Percentiles rank a stretch among this genome's conserved stretches.
These are phyloP conservation scores for Acanthosoma haemorrhoidale DNA, from an alignment of 2,888 invertebrate genomes.

Conservation along the genomic window DNA sequence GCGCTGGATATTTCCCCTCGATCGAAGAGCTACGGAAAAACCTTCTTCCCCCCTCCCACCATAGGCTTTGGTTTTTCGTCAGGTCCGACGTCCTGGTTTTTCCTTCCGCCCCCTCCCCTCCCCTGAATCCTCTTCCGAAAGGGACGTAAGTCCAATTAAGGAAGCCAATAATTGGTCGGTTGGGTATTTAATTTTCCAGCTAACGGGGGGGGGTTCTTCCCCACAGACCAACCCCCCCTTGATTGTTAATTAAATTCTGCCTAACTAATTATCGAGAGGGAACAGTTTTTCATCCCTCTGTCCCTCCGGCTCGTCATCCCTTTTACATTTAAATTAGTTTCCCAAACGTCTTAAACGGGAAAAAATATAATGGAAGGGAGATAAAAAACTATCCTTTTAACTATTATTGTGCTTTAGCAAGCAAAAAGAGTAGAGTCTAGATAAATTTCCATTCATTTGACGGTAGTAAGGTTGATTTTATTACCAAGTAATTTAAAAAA, in stretches of 20 bases:
- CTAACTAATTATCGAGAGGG: constrained; percentile 21
- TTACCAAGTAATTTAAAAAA: too few relatives aligned
- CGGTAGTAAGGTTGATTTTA: too few relatives aligned
- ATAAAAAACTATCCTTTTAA: not conserved
- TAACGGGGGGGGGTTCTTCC: not conserved
- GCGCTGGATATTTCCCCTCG: too few relatives aligned
- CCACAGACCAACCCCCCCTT: not conserved
- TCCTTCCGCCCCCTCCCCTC: not conserved
- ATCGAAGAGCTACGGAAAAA: not conserved
- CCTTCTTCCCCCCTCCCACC: too few relatives aligned
- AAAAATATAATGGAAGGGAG: not conserved
- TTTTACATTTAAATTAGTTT: constrained; percentile 8
- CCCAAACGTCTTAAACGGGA: not conserved
- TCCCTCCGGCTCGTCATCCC: not conserved
- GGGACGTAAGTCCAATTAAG: constrained; percentile 25
- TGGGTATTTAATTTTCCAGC: constrained; percentile 23
- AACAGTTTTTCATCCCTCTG: not conserved
- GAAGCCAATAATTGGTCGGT: constrained; percentile 19
- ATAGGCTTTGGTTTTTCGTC: constrained; percentile 14
- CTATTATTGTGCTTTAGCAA: not conserved
- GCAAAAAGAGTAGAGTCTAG: too few relatives aligned
- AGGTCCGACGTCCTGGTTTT: not conserved
- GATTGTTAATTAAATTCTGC: constrained; percentile 27
- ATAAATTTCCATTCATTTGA: too few relatives aligned
- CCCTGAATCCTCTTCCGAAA: not conserved